Evolutionary conservation across 2,888 invertebrate genomes (phyloP).

Genomic region (Slavum lentiscoides): DNA sequence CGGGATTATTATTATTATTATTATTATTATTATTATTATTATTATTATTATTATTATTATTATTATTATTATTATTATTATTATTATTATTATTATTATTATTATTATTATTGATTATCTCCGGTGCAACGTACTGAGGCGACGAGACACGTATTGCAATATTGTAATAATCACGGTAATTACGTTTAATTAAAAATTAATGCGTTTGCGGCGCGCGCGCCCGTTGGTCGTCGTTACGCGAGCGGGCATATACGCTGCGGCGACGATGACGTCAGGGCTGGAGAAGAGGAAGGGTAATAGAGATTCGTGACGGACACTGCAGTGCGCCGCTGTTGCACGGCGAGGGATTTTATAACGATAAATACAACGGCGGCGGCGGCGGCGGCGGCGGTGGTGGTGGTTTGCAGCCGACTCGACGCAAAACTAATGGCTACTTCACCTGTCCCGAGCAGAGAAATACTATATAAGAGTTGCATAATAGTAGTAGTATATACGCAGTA

Average conservation of each 20-base stretch:
- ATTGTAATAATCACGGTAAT: constrained; percentile 37
- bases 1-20: not conserved
- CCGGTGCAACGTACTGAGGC: not conserved
- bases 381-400: not conserved
- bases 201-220: not conserved
- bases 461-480: constrained; percentile 38
- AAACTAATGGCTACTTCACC: constrained; percentile 52
- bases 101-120: not conserved
- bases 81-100: too few species aligned
- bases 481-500: not conserved
- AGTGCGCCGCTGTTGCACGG: not conserved
- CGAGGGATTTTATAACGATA: constrained; percentile 28
- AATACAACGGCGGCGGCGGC: not conserved
- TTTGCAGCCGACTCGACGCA: constrained; percentile 3
- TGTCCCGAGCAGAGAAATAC: constrained; percentile 40
- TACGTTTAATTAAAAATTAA: constrained; percentile 35
- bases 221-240: not conserved
- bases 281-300: not conserved
- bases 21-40: not conserved
- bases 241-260: too few species aligned
- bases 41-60: not conserved
- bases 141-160: not conserved
- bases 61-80: too few species aligned
- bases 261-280: too few species aligned
- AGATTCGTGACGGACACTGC: constrained; percentile 18